These are phyloP conservation scores for Nebria brevicollis DNA, from an alignment of 2,888 invertebrate species.

Conservation along the genomic window DNA sequence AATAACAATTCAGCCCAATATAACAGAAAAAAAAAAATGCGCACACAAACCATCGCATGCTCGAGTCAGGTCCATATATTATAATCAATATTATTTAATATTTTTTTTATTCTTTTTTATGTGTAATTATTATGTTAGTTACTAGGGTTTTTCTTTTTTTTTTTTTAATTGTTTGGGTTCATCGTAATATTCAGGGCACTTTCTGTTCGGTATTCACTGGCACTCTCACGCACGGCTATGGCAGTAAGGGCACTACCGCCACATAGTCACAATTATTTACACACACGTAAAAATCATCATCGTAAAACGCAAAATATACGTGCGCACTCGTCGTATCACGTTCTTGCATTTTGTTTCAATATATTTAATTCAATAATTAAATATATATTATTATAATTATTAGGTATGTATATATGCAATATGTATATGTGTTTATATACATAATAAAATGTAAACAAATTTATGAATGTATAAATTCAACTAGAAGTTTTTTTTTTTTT, in stretches of 20 bases:
- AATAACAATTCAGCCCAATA: slow-evolving; percentile 46
- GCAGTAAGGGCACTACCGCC: neutral
- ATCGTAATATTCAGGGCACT: slow-evolving; percentile 16
- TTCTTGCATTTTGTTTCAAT: slow-evolving; percentile 17
- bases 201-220: slow-evolving; percentile 6
- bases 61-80: slow-evolving; percentile 30
- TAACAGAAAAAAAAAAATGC: slow-evolving; percentile 40
- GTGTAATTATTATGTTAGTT: slow-evolving; percentile 48
- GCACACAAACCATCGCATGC: slow-evolving; percentile 45
- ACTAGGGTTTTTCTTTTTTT: slow-evolving; percentile 51
- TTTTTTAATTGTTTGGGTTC: slow-evolving; percentile 34
- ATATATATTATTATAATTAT: slow-evolving; percentile 50
- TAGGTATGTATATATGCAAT: slow-evolving; percentile 49
- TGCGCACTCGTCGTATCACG: neutral
- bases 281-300: slow-evolving; percentile 6
- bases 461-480: slow-evolving; percentile 59
- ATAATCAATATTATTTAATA: slow-evolving; percentile 25
- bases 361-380: slow-evolving; percentile 38
- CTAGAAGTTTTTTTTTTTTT: slow-evolving; percentile 54
- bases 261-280: slow-evolving; percentile 9
- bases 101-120: slow-evolving; percentile 30
- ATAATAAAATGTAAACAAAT: slow-evolving; percentile 62
- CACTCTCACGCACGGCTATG: neutral
- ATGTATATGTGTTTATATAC: slow-evolving; percentile 58
- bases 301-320: slow-evolving; percentile 7